These are phyloP conservation scores for Anguilla rostrata DNA, from an alignment of 2,113 vertebrate species.

Conservation along the genomic window DNA sequence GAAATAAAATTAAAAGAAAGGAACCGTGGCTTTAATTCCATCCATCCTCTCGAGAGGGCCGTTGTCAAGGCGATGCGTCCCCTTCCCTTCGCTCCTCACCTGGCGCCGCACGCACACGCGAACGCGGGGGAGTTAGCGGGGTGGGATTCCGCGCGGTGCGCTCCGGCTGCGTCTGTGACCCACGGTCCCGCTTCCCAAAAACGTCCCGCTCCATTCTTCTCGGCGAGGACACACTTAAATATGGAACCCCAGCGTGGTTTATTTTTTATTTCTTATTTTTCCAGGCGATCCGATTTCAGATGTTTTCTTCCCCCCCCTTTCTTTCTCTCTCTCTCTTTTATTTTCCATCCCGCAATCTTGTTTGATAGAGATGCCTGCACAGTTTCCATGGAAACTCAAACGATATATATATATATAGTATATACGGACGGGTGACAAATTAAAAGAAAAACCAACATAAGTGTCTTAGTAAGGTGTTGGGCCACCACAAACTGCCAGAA, in stretches of 20 bases:
- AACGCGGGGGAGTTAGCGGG: neutral
- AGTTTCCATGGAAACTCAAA: constrained; percentile 67
- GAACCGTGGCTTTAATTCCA: neutral
- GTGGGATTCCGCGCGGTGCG: neutral
- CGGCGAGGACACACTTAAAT: neutral
- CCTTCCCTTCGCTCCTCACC: neutral
- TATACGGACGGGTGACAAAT: too few species aligned
- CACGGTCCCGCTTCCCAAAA: neutral
- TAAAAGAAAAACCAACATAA: too few species aligned
- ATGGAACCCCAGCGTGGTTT: neutral
- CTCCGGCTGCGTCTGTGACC: constrained; percentile 28
- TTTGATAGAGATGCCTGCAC: constrained; percentile 30
- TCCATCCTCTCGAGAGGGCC: neutral
- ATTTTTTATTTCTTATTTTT: neutral
- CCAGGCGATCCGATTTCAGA: too few species aligned
- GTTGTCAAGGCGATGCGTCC: neutral
- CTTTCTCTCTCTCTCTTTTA: neutral
- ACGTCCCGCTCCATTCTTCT: neutral
- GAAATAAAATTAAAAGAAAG: neutral
- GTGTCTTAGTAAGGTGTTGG: too few species aligned
- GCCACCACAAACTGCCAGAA: too few species aligned
- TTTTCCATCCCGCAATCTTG: neutral
- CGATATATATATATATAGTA: neutral
- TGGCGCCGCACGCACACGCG: neutral
- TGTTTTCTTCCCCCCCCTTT: neutral